phyloP scores from a whole-genome alignment of 2,888 invertebrate species.

The Brassicogethes aeneus region DNA sequence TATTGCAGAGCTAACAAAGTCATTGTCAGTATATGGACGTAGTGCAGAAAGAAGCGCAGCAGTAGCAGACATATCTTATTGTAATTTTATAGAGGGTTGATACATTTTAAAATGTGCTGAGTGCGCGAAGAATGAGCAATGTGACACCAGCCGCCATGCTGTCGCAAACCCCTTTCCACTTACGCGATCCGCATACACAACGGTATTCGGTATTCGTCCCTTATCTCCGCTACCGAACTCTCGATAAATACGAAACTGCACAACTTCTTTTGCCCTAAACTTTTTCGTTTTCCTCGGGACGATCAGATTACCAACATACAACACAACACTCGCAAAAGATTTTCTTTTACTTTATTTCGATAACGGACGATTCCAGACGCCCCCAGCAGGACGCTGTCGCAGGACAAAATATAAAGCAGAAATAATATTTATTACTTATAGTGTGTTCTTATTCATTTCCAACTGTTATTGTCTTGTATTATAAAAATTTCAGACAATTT shows the following conservation, averaged over 20 bases:
- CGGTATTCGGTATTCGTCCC: slow-evolving; percentile 32
- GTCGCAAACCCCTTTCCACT: slow-evolving; percentile 37
- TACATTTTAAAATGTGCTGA: slow-evolving; percentile 45
- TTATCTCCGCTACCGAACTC: slow-evolving; percentile 38
- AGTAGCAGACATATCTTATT: slow-evolving; percentile 37
- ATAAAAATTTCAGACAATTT: too few species aligned
- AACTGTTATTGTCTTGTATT: too few species aligned
- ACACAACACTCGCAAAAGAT: neutral
- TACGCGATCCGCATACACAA: slow-evolving; percentile 40
- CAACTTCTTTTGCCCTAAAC: slow-evolving; percentile 31
- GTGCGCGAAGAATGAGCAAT: slow-evolving; percentile 43
- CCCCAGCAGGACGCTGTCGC: neutral
- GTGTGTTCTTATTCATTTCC: too few species aligned
- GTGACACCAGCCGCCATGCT: slow-evolving; percentile 42
- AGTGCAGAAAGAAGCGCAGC: slow-evolving; percentile 17
- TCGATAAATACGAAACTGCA: slow-evolving; percentile 41
- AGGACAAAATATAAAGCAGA: neutral
- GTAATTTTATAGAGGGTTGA: slow-evolving; percentile 43
- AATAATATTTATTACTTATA: too few species aligned
- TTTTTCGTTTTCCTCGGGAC: slow-evolving; percentile 36
- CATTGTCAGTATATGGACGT: neutral
- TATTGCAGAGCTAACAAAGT: neutral
- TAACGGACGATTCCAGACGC: neutral
- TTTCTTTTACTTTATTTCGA: neutral
- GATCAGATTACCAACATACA: slow-evolving; percentile 27